Evolutionary conservation across 2,113 vertebrate species (phyloP).

Genomic region (Pluvianellus socialis): DNA sequence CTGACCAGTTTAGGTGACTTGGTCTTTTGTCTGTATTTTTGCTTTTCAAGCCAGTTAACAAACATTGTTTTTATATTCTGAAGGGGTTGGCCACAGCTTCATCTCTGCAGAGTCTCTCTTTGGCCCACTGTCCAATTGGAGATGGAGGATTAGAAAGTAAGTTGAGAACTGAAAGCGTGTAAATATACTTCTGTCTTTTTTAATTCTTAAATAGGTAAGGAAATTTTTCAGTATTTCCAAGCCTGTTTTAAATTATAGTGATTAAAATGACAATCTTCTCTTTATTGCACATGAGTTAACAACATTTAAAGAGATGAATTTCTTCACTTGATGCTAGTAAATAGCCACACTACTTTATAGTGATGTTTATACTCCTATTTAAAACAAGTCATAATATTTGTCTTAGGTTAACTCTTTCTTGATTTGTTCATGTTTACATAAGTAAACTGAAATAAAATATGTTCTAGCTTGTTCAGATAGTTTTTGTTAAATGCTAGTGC

Average conservation of each 20-base stretch:
- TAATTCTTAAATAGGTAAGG: neutral
- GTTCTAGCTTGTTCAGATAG: neutral
- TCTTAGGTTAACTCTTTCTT: neutral
- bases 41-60: neutral
- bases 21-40: neutral
- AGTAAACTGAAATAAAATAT: neutral
- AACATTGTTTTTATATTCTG: neutral
- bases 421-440: neutral
- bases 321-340: neutral
- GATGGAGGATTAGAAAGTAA: constrained; percentile 92
- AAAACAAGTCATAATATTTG: neutral
- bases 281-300: neutral
- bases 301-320: neutral
- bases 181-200: neutral
- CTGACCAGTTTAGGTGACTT: neutral
- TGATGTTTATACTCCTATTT: neutral
- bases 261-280: neutral
- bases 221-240: neutral
- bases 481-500: neutral
- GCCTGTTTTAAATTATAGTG: neutral
- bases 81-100: constrained; percentile 86
- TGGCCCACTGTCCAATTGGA: constrained; percentile 88
- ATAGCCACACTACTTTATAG: neutral
- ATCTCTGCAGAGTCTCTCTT: constrained; percentile 84
- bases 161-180: neutral